These are phyloP conservation scores for Aix galericulata DNA, from an alignment of 2,113 vertebrate genomes.

Conservation along the genomic window DNA sequence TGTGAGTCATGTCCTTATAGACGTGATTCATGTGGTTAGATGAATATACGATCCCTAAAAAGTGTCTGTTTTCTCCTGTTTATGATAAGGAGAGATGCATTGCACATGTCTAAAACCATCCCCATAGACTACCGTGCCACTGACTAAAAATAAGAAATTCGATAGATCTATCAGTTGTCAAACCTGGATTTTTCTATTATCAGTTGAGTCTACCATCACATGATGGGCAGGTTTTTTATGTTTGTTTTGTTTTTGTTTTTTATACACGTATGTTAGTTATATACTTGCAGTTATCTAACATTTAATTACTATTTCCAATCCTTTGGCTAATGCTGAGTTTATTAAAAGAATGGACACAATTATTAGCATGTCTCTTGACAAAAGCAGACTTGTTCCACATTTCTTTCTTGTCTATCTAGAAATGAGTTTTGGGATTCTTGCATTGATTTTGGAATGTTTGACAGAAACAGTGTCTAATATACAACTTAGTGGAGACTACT, in stretches of 20 bases:
- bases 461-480: neutral
- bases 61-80: neutral
- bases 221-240: neutral
- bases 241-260: too few species aligned
- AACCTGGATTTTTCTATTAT: neutral
- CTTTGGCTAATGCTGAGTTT: neutral
- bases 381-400: neutral
- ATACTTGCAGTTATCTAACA: neutral
- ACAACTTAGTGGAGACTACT: neutral
- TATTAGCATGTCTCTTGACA: neutral
- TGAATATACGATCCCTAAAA: neutral
- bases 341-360: neutral
- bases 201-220: neutral
- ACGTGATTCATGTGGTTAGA: neutral
- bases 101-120: neutral
- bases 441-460: neutral
- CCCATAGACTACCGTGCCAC: accelerated
- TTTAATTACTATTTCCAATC: neutral
- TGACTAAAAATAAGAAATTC: neutral
- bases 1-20: neutral
- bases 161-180: neutral
- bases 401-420: neutral
- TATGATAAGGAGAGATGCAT: neutral
- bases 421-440: neutral
- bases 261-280: neutral